These are phyloP conservation scores for Thera obeliscata DNA, from an alignment of 2,888 invertebrate genomes.

Conservation along the genomic window DNA sequence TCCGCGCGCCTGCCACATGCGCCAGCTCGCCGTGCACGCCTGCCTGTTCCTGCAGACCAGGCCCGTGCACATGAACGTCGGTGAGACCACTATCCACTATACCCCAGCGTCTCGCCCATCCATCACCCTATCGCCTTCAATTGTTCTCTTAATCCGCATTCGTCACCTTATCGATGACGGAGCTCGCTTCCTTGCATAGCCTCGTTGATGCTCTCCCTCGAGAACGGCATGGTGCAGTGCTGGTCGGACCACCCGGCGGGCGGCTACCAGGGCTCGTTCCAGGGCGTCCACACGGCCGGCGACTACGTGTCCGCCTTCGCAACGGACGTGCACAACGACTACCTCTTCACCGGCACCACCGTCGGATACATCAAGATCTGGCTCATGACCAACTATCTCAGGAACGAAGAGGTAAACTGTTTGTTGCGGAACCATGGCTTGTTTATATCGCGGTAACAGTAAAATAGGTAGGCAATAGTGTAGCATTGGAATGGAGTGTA, in stretches of 20 bases:
- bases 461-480: too few relatives aligned
- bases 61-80: constrained; percentile 61
- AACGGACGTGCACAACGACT: constrained; percentile 88
- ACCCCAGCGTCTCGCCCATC: neutral
- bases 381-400: constrained; percentile 88
- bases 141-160: neutral
- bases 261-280: constrained; percentile 88
- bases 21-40: constrained; percentile 86
- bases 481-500: too few relatives aligned
- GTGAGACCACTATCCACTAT: neutral
- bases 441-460: too few relatives aligned
- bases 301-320: constrained; percentile 88
- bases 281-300: constrained; percentile 87
- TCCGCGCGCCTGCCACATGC: constrained; percentile 64
- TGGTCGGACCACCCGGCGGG: constrained; percentile 93
- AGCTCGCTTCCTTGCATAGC: constrained; percentile 67
- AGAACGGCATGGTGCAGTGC: constrained; percentile 90
- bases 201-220: constrained; percentile 88
- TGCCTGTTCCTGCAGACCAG: constrained; percentile 88
- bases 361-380: constrained; percentile 92
- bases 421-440: too few relatives aligned
- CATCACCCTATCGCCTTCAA: neutral
- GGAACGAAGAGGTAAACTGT: constrained; percentile 60
- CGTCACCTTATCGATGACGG: neutral
- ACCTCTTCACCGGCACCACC: constrained; percentile 88